These are phyloP conservation scores for Falco peregrinus DNA, from an alignment of 2,797 vertebrate species.

Conservation along the genomic window DNA sequence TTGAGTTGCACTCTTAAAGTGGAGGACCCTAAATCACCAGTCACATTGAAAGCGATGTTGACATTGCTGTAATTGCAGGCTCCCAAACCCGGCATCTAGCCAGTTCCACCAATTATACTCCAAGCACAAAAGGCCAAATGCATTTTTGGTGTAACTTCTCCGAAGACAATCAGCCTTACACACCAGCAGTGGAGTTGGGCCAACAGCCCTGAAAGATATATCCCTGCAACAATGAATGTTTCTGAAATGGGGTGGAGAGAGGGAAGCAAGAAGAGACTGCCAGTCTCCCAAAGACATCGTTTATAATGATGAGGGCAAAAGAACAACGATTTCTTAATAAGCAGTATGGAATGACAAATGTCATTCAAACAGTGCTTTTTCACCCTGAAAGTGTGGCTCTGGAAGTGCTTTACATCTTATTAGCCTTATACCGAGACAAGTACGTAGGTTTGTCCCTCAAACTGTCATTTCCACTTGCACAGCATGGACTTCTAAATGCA, in stretches of 20 bases:
- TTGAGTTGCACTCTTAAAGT: background rate
- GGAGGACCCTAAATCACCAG: background rate
- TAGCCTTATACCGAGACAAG: background rate
- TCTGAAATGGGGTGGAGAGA: conserved; percentile 38
- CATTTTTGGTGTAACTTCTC: conserved; percentile 35
- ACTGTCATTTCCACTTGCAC: background rate
- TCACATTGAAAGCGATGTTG: background rate
- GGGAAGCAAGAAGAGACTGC: conserved; percentile 44
- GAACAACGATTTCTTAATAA: conserved; percentile 4
- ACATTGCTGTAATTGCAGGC: background rate
- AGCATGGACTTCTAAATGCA: background rate
- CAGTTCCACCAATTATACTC: conserved; percentile 61
- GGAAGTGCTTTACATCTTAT: background rate
- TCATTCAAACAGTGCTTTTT: background rate
- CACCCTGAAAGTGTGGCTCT: background rate
- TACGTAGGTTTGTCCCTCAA: background rate
- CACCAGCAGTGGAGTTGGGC: conserved; percentile 39
- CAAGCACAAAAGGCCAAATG: conserved; percentile 46
- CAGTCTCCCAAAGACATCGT: conserved; percentile 2
- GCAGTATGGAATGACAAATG: background rate
- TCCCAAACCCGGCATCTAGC: background rate
- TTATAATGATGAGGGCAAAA: conserved; percentile 9
- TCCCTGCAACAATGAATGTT: conserved; percentile 43
- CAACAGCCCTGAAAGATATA: conserved; percentile 25
- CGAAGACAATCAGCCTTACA: conserved; percentile 37